Percentiles rank a stretch among this genome's conserved stretches.
phyloP scores from a whole-genome alignment of 1,140 invertebrate species.

The Neotoxoptera formosana region DNA sequence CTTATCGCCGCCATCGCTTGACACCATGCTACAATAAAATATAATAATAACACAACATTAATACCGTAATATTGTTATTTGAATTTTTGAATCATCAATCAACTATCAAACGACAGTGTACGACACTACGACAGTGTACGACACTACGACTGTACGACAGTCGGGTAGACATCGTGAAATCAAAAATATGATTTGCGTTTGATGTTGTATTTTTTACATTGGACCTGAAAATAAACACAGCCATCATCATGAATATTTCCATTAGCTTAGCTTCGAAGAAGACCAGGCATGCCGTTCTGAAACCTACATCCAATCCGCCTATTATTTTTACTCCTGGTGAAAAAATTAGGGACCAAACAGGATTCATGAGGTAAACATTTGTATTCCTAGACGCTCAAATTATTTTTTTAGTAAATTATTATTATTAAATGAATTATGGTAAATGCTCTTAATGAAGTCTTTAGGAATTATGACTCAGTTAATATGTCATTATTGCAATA shows the following conservation, averaged over 20 bases:
- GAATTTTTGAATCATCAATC: too few relatives aligned
- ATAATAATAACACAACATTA: too few relatives aligned
- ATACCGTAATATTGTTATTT: background rate
- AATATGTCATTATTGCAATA: background rate
- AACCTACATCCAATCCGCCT: slow-evolving; percentile 67
- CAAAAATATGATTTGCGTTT: background rate
- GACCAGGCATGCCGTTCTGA: slow-evolving; percentile 61
- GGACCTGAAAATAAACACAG: background rate
- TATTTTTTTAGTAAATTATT: background rate
- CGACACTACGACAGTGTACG: too few relatives aligned
- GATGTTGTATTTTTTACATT: background rate
- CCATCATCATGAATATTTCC: background rate
- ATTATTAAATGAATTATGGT: background rate
- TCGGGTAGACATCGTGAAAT: background rate
- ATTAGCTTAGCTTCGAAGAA: slow-evolving; percentile 60
- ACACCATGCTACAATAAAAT: too few relatives aligned
- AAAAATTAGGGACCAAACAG: slow-evolving; percentile 80
- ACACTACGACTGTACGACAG: too few relatives aligned
- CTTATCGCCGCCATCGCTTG: background rate
- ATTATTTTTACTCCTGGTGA: slow-evolving; percentile 86
- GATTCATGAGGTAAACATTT: slow-evolving; percentile 76
- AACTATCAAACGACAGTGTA: too few relatives aligned
- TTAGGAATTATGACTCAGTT: background rate
- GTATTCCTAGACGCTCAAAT: background rate
- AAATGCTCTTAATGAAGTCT: background rate